These are phyloP conservation scores for Epizoanthus ramosus DNA, from an alignment of 92 coral and sea anemone species.

Conservation along the genomic window DNA sequence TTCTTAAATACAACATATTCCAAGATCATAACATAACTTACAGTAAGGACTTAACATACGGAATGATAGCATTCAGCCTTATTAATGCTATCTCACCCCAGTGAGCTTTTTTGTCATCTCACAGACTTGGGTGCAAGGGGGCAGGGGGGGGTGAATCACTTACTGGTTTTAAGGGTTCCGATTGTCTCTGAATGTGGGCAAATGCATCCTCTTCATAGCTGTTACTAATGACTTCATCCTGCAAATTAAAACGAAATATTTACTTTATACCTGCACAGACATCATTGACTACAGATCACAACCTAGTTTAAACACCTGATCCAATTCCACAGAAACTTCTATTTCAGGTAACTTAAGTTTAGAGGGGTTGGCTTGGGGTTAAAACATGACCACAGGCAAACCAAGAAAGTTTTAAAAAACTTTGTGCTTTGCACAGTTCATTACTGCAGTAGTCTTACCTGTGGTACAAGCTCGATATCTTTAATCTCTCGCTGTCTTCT, in stretches of 20 bases:
- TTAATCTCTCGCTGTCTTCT: constrained; percentile 20
- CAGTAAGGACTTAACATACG: too few relatives aligned
- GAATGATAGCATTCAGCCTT: too few relatives aligned
- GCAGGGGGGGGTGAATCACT: background rate
- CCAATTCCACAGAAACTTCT: too few relatives aligned
- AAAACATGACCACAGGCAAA: background rate
- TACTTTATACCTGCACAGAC: background rate
- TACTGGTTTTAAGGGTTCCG: constrained; percentile 36
- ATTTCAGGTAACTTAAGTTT: too few relatives aligned
- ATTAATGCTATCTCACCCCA: too few relatives aligned
- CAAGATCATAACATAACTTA: too few relatives aligned
- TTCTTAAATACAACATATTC: too few relatives aligned
- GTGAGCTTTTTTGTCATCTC: too few relatives aligned
- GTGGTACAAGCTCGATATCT: constrained; percentile 16
- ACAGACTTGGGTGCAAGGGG: too few relatives aligned
- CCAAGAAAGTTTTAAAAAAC: background rate
- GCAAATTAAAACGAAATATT: background rate
- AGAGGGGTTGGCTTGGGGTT: too few relatives aligned
- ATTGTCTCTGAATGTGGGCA: constrained; percentile 26
- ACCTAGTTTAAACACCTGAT: too few relatives aligned
- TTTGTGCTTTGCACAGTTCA: background rate
- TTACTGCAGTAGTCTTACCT: constrained; percentile 17
- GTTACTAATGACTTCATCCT: constrained; percentile 9
- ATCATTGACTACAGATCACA: too few relatives aligned
- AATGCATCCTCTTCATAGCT: constrained; percentile 14